A percentile compares a stretch with the other conserved stretches of the same genome.
These are phyloP conservation scores for Myrmecobius fasciatus DNA, from an alignment of 2,113 vertebrate genomes.

Conservation along the genomic window DNA sequence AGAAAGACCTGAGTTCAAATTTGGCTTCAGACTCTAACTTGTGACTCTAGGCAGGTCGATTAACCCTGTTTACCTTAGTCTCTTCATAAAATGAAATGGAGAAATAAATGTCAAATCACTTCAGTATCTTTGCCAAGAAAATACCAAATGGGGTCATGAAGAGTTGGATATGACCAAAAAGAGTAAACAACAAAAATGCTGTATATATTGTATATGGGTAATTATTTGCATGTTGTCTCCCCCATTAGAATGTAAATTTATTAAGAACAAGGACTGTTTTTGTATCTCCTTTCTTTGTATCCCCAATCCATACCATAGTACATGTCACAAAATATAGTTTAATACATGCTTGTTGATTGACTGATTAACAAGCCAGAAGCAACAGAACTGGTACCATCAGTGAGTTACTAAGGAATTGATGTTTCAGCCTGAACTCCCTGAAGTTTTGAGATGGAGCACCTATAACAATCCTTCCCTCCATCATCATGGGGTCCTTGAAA, in stretches of 20 bases:
- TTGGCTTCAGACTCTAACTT: no score
- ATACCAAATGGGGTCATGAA: not conserved
- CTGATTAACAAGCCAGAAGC: not conserved
- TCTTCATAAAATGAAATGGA: not conserved
- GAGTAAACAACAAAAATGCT: not conserved
- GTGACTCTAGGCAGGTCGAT: no score
- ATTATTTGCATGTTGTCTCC: not conserved
- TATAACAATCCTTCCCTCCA: no score
- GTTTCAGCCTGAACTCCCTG: not conserved
- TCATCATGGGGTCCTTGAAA: no score
- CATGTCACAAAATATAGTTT: no score
- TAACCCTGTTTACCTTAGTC: no score
- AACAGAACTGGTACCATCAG: not conserved
- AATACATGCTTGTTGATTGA: not conserved
- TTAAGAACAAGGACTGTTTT: not conserved
- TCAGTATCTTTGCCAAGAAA: not conserved
- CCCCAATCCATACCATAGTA: not conserved
- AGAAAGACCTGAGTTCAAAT: no score
- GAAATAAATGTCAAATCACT: not conserved
- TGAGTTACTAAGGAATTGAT: not conserved
- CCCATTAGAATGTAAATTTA: not conserved
- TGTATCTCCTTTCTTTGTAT: not conserved
- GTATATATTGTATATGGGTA: not conserved
- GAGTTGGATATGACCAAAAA: not conserved
- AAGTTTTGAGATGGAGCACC: no score